Conservation (phyloP, 1,140 invertebrate species). For the Atta texana region DNA sequence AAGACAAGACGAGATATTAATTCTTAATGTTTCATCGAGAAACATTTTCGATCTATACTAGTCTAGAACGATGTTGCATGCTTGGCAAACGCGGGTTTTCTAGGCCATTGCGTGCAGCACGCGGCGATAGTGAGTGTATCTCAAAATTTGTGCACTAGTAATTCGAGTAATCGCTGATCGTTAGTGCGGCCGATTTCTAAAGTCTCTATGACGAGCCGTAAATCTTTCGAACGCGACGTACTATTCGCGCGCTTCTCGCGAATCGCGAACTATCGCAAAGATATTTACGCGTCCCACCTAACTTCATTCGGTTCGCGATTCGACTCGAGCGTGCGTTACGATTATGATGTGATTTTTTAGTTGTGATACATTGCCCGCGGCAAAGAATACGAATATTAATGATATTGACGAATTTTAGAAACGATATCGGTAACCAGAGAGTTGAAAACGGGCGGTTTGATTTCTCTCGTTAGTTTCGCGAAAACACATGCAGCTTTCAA, state of each 20-base stretch:
- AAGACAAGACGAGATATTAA: background rate
- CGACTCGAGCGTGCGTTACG: no score
- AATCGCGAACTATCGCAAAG: background rate
- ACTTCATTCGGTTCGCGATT: background rate
- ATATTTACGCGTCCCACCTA: no score
- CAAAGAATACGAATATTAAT: no score
- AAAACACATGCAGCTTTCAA: conserved; percentile 3
- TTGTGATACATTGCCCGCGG: background rate
- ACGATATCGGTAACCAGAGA: background rate
- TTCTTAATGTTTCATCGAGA: conserved; percentile 18
- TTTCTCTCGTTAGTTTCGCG: background rate
- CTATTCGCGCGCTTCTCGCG: conserved; percentile 33
- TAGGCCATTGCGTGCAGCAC: conserved; percentile 17
- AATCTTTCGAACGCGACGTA: background rate
- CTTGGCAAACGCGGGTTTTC: conserved; percentile 1
- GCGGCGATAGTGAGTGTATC: conserved; percentile 3
- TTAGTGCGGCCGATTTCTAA: background rate
- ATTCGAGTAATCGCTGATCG: conserved; percentile 41
- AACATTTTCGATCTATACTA: background rate
- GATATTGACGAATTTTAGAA: background rate
- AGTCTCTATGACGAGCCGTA: background rate
- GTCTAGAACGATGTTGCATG: background rate
- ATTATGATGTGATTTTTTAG: no score
- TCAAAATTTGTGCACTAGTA: conserved; percentile 12
- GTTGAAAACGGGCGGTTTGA: background rate